These are phyloP conservation scores for Hormiphora californensis DNA, from an alignment of 37 sponge, comb jelly and placozoan genomes.

Conservation along the genomic window DNA sequence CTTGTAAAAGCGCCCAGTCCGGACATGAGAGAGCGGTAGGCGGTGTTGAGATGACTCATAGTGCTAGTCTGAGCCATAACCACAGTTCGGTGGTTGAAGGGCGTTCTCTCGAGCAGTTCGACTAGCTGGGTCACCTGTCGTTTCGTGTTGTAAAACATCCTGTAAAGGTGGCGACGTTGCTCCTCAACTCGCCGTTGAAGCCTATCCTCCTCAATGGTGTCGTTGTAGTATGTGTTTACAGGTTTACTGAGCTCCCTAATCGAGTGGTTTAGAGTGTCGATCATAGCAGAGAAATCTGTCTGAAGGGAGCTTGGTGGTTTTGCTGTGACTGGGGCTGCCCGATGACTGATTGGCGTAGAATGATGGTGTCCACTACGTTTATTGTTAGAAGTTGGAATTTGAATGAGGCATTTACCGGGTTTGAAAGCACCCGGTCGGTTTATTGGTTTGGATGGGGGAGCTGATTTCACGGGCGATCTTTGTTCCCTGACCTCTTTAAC, in stretches of 20 bases:
- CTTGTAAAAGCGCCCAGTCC: background rate
- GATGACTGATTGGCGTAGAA: background rate
- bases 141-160: constrained; percentile 27
- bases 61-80: background rate
- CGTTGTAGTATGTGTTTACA: background rate
- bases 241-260: background rate
- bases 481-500: constrained; percentile 4
- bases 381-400: too few relatives aligned
- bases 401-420: background rate
- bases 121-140: constrained; percentile 1
- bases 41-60: constrained; percentile 6
- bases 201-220: background rate
- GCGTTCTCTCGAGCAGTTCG: background rate
- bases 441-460: background rate
- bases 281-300: background rate
- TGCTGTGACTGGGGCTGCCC: background rate
- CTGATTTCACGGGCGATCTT: too few relatives aligned
- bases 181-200: constrained; percentile 35
- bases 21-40: constrained; percentile 11
- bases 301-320: background rate
- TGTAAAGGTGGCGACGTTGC: background rate
- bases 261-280: background rate
- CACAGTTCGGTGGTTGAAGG: background rate
- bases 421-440: background rate
- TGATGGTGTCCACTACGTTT: too few relatives aligned